These are phyloP conservation scores for Acanthosepion esculentum DNA, from an alignment of 2,888 invertebrate genomes.

Conservation along the genomic window DNA sequence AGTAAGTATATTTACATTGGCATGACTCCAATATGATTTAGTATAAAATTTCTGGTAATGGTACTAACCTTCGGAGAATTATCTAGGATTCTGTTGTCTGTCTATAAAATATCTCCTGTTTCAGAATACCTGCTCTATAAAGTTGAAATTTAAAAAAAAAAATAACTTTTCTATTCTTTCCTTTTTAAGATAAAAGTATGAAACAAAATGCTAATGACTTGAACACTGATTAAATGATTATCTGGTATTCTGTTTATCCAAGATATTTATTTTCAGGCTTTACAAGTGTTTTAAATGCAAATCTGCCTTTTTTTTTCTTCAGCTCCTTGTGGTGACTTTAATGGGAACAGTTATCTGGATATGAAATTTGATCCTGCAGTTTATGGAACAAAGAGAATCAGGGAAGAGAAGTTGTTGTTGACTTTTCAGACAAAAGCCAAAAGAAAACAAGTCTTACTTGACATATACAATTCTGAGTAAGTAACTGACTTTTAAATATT, in stretches of 20 bases:
- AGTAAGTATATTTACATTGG: not conserved
- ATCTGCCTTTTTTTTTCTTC: slow-evolving; percentile 43
- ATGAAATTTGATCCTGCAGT: slow-evolving; percentile 59
- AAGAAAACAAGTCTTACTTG: slow-evolving; percentile 58
- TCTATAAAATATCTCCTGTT: too few relatives aligned
- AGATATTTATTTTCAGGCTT: too few relatives aligned
- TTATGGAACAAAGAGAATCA: slow-evolving; percentile 55
- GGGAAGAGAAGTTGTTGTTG: slow-evolving; percentile 61
- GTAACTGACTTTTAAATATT: not conserved
- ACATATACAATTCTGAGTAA: slow-evolving; percentile 60
- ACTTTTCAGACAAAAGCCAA: slow-evolving; percentile 58
- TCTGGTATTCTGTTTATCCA: too few relatives aligned
- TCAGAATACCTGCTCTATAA: too few relatives aligned
- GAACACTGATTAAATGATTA: too few relatives aligned
- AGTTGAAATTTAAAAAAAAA: too few relatives aligned
- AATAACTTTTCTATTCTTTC: too few relatives aligned
- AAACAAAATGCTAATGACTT: too few relatives aligned
- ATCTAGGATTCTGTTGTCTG: too few relatives aligned
- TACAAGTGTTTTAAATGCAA: not conserved
- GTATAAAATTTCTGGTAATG: too few relatives aligned
- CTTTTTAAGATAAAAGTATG: too few relatives aligned
- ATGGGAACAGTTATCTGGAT: slow-evolving; percentile 60
- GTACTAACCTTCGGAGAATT: too few relatives aligned
- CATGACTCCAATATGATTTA: not conserved
- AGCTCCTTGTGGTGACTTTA: slow-evolving; percentile 61